Conservation (phyloP, 2,113 vertebrate species). For the Vanacampus margaritifer region DNA sequence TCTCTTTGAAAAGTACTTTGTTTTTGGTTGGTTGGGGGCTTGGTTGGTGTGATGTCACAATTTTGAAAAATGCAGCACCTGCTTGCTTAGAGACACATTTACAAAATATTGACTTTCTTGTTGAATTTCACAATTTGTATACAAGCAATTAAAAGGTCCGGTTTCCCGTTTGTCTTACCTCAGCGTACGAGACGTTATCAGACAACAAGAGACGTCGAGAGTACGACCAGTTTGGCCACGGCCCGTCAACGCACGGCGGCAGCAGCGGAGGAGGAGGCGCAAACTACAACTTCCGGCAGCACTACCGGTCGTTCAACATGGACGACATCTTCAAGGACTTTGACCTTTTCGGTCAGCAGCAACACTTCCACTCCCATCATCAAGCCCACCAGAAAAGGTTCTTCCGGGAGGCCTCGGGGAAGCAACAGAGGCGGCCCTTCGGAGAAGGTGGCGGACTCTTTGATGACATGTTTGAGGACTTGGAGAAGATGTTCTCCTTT, state of each 20-base stretch:
- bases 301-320: constrained; percentile 83
- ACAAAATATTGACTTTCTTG: too few species aligned
- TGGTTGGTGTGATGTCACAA: background rate
- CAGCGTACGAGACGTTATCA: constrained; percentile 92
- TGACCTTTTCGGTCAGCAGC: constrained; percentile 78
- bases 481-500: constrained; percentile 97
- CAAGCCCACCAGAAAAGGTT: constrained; percentile 80
- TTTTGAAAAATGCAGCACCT: background rate
- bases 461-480: constrained; percentile 91
- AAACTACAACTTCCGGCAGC: constrained; percentile 77
- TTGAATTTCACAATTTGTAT: background rate
- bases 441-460: constrained; percentile 83
- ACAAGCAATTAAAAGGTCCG: background rate
- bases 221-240: constrained; percentile 84
- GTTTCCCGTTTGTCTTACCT: background rate
- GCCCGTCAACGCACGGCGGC: constrained; percentile 50
- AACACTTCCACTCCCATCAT: constrained; percentile 52
- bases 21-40: too few species aligned
- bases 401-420: constrained; percentile 77
- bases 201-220: constrained; percentile 84
- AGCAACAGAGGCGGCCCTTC: constrained; percentile 78
- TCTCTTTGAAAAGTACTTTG: too few species aligned
- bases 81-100: background rate
- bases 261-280: constrained; percentile 48
- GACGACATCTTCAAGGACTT: constrained; percentile 93